These are phyloP conservation scores for Rallus limicola DNA, from an alignment of 2,113 vertebrate genomes.

Conservation along the genomic window DNA sequence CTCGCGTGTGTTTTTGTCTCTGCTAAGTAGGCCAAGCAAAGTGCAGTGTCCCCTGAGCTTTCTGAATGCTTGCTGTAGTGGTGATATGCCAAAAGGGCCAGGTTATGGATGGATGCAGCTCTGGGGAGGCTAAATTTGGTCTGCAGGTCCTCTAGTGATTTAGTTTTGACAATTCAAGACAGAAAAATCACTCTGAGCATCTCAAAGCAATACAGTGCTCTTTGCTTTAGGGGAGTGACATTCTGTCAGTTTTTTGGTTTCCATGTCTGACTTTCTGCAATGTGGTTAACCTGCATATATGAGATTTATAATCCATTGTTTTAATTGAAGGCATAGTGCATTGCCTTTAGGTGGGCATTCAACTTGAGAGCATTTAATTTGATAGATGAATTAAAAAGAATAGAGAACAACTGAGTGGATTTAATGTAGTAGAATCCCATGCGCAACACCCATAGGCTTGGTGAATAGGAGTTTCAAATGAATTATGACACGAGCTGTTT, in stretches of 20 bases:
- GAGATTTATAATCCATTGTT: background rate
- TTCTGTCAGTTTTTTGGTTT: background rate
- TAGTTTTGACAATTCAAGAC: constrained; percentile 8
- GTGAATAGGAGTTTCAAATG: background rate
- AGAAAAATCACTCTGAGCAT: constrained; percentile 24
- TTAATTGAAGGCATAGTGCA: background rate
- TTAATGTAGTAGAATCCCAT: background rate
- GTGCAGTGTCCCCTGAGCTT: constrained; percentile 33
- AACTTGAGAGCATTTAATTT: background rate
- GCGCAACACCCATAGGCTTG: background rate
- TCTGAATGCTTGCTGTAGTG: constrained; percentile 21
- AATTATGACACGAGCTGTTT: background rate
- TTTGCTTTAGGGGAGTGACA: background rate
- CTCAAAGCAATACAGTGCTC: background rate
- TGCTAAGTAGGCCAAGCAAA: constrained; percentile 63
- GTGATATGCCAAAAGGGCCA: constrained; percentile 59
- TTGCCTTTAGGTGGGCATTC: background rate
- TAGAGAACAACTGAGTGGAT: background rate
- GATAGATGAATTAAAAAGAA: background rate
- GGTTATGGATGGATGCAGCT: constrained; percentile 65
- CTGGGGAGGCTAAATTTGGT: constrained; percentile 69
- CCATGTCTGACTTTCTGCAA: background rate
- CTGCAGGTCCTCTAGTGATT: constrained; percentile 39
- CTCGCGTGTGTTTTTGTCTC: constrained; percentile 55
- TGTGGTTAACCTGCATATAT: background rate